Evolutionary conservation across 2,888 invertebrate genomes (phyloP).

Genomic region (Epinotia demarniana): DNA sequence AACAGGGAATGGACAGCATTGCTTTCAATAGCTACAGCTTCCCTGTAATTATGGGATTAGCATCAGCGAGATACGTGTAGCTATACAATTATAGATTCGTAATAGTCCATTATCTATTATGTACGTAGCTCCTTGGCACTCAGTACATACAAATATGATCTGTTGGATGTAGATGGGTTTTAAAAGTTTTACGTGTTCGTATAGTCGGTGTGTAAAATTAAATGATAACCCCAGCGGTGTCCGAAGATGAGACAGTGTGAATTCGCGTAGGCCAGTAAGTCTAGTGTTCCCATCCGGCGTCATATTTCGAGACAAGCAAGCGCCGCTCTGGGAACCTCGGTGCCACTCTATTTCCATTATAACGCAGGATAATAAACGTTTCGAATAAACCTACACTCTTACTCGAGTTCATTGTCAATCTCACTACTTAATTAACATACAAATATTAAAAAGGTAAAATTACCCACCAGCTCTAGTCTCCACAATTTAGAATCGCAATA

Average conservation of each 20-base stretch:
- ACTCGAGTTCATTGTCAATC: not conserved
- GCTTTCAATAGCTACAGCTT: conserved; percentile 15
- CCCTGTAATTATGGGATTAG: conserved; percentile 22
- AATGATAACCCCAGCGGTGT: not conserved
- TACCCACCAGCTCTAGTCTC: too few species aligned
- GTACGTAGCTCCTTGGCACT: too few species aligned
- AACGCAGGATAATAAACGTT: too few species aligned
- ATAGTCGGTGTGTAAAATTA: not conserved
- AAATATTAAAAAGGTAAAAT: too few species aligned
- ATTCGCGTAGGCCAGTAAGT: conserved; percentile 44
- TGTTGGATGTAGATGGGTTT: too few species aligned
- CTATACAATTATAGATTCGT: not conserved
- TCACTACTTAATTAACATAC: not conserved
- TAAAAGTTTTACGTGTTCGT: too few species aligned
- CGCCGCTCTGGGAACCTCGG: conserved; percentile 51
- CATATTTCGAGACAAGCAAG: conserved; percentile 47
- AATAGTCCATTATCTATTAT: not conserved
- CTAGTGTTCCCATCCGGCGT: conserved; percentile 47
- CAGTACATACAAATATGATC: too few species aligned
- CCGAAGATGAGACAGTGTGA: not conserved
- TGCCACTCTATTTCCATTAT: not conserved
- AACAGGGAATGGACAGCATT: conserved; percentile 6
- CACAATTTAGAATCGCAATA: too few species aligned
- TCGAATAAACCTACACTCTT: too few species aligned
- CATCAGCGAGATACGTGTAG: conserved; percentile 3